These are phyloP conservation scores for Pristiophorus japonicus DNA, from an alignment of 2,113 vertebrate genomes.

Conservation along the genomic window DNA sequence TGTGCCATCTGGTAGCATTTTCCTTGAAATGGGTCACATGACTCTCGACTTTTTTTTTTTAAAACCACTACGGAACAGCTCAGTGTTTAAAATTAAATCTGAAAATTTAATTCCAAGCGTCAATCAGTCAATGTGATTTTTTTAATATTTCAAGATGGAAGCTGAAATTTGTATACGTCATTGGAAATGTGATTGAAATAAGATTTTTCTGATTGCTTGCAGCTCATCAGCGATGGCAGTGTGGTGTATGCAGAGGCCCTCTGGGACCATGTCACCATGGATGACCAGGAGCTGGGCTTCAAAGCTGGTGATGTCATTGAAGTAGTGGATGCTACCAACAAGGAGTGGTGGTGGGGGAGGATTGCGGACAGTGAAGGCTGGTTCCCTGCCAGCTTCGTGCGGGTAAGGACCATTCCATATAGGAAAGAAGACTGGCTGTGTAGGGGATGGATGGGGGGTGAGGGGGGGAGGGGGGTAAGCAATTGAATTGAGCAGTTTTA, in stretches of 20 bases:
- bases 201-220: constrained; percentile 40
- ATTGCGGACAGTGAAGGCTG: constrained; percentile 86
- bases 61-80: background rate
- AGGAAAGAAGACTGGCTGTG: no score
- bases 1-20: no score
- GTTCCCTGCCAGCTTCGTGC: constrained; percentile 93
- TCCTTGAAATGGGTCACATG: background rate
- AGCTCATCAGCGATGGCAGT: constrained; percentile 95
- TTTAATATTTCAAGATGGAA: background rate
- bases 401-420: constrained; percentile 60
- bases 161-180: background rate
- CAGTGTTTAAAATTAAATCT: background rate
- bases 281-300: constrained; percentile 92
- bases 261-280: constrained; percentile 98
- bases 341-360: constrained; percentile 97
- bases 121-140: background rate
- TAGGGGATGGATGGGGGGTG: no score
- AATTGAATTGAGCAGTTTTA: background rate
- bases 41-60: background rate
- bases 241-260: constrained; percentile 90
- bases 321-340: constrained; percentile 91
- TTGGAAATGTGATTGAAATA: background rate
- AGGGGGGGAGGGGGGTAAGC: background rate
- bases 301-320: constrained; percentile 89
- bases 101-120: background rate